phyloP scores from a whole-genome alignment of 2,888 invertebrate genomes.

The Protophormia terraenovae region DNA sequence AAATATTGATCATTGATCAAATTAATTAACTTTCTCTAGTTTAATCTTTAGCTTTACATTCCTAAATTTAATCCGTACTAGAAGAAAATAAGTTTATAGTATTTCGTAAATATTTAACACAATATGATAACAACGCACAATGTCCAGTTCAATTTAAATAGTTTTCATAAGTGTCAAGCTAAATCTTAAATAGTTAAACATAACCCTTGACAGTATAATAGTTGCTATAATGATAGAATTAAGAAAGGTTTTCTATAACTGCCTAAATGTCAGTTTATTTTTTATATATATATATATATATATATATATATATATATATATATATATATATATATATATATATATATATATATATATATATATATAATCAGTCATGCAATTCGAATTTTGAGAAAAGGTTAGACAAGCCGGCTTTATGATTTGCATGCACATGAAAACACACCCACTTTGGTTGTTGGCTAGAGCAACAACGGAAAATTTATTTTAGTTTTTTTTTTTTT shows the following conservation, averaged over 20 bases:
- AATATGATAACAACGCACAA: too few relatives aligned
- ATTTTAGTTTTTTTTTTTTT: conserved; percentile 15
- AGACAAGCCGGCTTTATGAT: conserved; percentile 56
- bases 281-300: too few relatives aligned
- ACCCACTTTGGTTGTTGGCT: conserved; percentile 54
- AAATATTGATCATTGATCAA: too few relatives aligned
- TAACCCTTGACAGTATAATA: conserved; percentile 4
- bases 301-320: too few relatives aligned
- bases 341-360: too few relatives aligned
- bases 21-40: too few relatives aligned
- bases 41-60: too few relatives aligned
- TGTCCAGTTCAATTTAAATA: background rate
- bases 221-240: background rate
- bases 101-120: too few relatives aligned
- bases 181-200: conserved; percentile 11
- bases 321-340: too few relatives aligned
- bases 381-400: conserved; percentile 56
- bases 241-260: conserved; percentile 30
- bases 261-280: conserved; percentile 33
- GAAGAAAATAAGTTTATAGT: too few relatives aligned
- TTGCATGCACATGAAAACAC: conserved; percentile 62
- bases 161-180: background rate
- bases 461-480: conserved; percentile 42
- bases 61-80: too few relatives aligned
- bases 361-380: conserved; percentile 45